These are phyloP conservation scores for Elegia similella DNA, from an alignment of 2,888 invertebrate species.

Conservation along the genomic window DNA sequence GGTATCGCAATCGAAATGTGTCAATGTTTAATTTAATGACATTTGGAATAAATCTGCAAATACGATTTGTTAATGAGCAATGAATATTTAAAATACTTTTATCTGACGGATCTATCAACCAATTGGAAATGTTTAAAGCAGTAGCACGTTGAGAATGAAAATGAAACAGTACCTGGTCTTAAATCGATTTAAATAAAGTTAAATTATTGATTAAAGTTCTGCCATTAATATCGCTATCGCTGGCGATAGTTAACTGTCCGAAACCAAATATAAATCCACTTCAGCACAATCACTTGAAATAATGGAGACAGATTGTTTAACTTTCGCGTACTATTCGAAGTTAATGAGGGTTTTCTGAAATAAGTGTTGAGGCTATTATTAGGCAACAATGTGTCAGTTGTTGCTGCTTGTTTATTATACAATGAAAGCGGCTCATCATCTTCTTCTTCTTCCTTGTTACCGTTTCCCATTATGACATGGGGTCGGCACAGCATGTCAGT, in stretches of 20 bases:
- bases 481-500: too few relatives aligned
- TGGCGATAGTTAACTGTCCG: not conserved
- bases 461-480: too few relatives aligned
- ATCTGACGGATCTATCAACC: not conserved
- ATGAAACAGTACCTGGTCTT: not conserved
- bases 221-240: not conserved
- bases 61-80: slow-evolving; percentile 5
- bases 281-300: not conserved
- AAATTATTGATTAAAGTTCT: not conserved
- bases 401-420: too few relatives aligned
- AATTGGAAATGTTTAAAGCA: not conserved
- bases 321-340: too few relatives aligned
- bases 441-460: too few relatives aligned
- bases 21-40: slow-evolving; percentile 4
- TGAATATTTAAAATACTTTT: slow-evolving; percentile 12
- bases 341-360: too few relatives aligned
- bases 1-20: not conserved
- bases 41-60: slow-evolving; percentile 5
- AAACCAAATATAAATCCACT: not conserved
- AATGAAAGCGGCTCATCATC: too few relatives aligned
- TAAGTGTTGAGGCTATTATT: too few relatives aligned
- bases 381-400: too few relatives aligned
- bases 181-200: not conserved
- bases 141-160: not conserved
- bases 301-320: not conserved